Base-by-base conservation (phyloP, 2,113 vertebrate species). In the Xenopus borealis region DNA sequence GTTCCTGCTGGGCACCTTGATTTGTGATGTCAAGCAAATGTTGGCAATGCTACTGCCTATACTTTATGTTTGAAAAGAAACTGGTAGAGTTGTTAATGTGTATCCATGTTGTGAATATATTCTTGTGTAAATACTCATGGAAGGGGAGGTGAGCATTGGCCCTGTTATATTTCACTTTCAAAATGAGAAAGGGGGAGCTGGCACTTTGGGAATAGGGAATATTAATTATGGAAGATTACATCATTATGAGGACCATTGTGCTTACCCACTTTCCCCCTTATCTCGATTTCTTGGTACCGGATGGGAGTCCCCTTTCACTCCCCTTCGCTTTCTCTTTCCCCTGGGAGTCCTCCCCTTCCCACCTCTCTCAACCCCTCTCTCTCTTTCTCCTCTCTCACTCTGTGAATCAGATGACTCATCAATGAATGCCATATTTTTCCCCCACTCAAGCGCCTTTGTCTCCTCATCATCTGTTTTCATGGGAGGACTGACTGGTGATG, bases 361-460 rank as follows among this genome's bases (percentile, higher is more conserved):
- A 88, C 83, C 78, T 82, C 84, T 66, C 69, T 89, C 67, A 85
- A 86, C 72, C 45, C 84, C 85, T 40, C 87, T 1, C 78, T 75
- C 72, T n/a, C 16, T n/a, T 4, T 75, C 58, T 16, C 44, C 65
- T 4, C 17, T 18, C 72, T 94, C 94, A 10, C 93, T 95, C 79
- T 93, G 90, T 1, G 93, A 86, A 75, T 95, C 95, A 0, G 94
- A 95, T 4, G 94, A 95, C 88, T 95, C 94, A 2, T 96, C 95
- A 0, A 96, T 96, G 80, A 93, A 96, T 0, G 93, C 93, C 80
- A 96, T 77, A 74, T 94, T 94, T 84, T 95, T 94, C 14, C 93
- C 92, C 7, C 93, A 95, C 69, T 95, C 94, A 69, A 96, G 80
- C 57, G 90, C 86, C 3, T 91, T 91, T 65, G 83, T 85, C 6